A percentile compares a stretch with the other conserved stretches of the same genome.
These are phyloP conservation scores for Portunus trituberculatus DNA, from an alignment of 1,140 invertebrate species.

Conservation along the genomic window DNA sequence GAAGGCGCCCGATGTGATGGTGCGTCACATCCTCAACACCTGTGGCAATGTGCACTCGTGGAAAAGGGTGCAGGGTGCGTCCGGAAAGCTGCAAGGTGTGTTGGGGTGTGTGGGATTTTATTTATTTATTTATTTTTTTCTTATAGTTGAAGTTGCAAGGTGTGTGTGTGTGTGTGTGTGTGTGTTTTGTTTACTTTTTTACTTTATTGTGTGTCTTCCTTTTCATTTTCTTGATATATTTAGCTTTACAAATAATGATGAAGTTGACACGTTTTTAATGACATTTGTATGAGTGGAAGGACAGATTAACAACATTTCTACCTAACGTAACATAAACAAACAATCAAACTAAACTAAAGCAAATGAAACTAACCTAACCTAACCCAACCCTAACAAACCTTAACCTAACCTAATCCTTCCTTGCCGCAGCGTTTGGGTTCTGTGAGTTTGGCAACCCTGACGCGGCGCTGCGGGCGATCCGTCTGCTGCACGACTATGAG, in stretches of 20 bases:
- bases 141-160: neutral
- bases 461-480: slow-evolving; percentile 95
- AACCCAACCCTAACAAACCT: neutral
- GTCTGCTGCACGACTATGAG: slow-evolving; percentile 95
- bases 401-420: neutral
- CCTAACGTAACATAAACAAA: too few relatives aligned
- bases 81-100: slow-evolving; percentile 84
- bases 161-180: too few relatives aligned
- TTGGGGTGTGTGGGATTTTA: neutral
- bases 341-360: too few relatives aligned
- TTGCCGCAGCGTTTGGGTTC: slow-evolving; percentile 96
- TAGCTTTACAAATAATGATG: too few relatives aligned
- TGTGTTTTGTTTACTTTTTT: too few relatives aligned
- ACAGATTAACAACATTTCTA: too few relatives aligned
- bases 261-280: too few relatives aligned
- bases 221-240: too few relatives aligned
- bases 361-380: too few relatives aligned
- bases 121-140: neutral
- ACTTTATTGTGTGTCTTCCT: too few relatives aligned
- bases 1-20: slow-evolving; percentile 95
- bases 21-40: slow-evolving; percentile 92
- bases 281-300: too few relatives aligned
- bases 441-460: slow-evolving; percentile 98
- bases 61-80: slow-evolving; percentile 95
- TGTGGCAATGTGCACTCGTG: slow-evolving; percentile 97